phyloP scores from a whole-genome alignment of 2,888 invertebrate genomes.

The Onchidella celtica region DNA sequence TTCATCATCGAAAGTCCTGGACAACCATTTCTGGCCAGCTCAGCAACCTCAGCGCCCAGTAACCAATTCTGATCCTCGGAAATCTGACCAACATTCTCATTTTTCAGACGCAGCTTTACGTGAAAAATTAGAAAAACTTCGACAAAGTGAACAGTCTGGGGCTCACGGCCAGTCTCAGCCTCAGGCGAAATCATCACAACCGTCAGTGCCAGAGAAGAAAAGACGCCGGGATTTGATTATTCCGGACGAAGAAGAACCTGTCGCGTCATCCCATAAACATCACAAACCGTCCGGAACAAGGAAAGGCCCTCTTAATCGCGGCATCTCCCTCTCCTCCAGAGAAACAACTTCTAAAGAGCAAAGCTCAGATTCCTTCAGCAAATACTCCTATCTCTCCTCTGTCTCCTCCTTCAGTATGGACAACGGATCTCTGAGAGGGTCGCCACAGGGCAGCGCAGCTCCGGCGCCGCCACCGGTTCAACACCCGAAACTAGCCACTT shows the following conservation, averaged over 20 bases:
- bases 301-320: neutral
- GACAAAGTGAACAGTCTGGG: neutral
- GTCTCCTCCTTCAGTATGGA: conserved; percentile 36
- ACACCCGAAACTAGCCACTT: conserved; percentile 24
- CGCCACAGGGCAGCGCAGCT: neutral
- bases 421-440: conserved; percentile 35
- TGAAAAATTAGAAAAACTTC: conserved; percentile 11
- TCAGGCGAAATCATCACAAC: neutral
- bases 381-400: conserved; percentile 19
- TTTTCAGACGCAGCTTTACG: neutral
- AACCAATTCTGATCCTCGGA: neutral
- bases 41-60: neutral
- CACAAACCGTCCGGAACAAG: neutral
- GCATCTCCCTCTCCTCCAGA: conserved; percentile 6
- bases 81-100: neutral
- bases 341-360: conserved; percentile 11
- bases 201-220: conserved; percentile 5
- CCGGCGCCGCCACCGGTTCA: conserved; percentile 6
- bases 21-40: neutral
- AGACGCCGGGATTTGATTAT: conserved; percentile 62
- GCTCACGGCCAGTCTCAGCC: neutral
- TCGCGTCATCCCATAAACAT: neutral
- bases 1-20: neutral
- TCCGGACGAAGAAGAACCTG: conserved; percentile 66
- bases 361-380: neutral